Evolutionary conservation across 2,888 invertebrate species (phyloP), one percentile per base, ranked within the genome.

Genomic region (Orthosia gracilis): DNA sequence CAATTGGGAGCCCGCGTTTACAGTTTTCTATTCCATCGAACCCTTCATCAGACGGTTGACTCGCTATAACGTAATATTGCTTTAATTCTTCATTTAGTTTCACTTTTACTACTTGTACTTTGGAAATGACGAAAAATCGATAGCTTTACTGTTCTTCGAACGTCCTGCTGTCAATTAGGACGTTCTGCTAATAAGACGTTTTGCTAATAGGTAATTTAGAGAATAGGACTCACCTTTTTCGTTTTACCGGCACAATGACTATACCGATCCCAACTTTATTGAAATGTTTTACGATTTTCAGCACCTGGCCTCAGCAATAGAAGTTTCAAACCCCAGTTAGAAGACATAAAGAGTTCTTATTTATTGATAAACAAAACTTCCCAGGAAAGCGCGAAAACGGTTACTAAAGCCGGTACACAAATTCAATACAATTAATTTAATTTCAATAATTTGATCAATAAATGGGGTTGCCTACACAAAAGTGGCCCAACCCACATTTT

Each of bases 311-410:
- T 70, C 73, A 66, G 73, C 59, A 89, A 81, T 23, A 88, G 82
- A 89, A 89, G 87, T 81, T 96, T 92, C 76, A 94, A 92, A 75
- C 95, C 96, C 0, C 92, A 94, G 79, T 85, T 95, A 58, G 95
- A 95, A 87, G 95, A 96, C 58, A 95, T 96, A 73, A 92, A 95
- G 84, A 95, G 95, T 84, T 96, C 96, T 57, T 91, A 88, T 85
- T 83, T 94, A 69, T 84, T 96, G 65, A 72, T 95, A 69, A 92
- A 92, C 77, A 89, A 89, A 88, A 66, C 83, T 80, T 70, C 49
- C 57, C 72, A 74, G 67, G 70, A 80, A 45, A 84, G 81, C 58
- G 45, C 80, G 59, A 85, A 87, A 80, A 67, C 71, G 54, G 78
- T 77, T 55, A 52, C 74, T 31, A 79, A 85, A 49, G 82, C 87